phyloP scores from a whole-genome alignment of 1,140 invertebrate species.

The Cyrtorhinus lividipennis region DNA sequence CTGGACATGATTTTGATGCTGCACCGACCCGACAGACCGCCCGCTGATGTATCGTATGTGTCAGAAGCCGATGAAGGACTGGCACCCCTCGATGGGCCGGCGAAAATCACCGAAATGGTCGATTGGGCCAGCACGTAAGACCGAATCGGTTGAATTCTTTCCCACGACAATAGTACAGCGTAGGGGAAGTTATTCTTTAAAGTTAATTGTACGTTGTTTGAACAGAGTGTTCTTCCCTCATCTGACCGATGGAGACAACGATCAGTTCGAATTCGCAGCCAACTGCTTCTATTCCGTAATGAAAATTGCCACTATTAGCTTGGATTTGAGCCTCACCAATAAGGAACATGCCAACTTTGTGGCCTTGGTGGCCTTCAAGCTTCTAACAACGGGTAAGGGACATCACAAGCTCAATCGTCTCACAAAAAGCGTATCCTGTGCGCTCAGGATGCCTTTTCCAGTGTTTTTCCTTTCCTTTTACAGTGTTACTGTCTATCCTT shows the following conservation, averaged over 20 bases:
- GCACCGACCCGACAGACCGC: constrained; percentile 6
- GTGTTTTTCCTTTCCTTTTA: too few relatives aligned
- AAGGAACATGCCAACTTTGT: too few relatives aligned
- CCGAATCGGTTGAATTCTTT: too few relatives aligned
- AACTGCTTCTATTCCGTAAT: neutral
- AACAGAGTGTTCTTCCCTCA: neutral
- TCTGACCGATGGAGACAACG: neutral
- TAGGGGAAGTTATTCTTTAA: neutral
- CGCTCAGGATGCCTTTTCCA: too few relatives aligned
- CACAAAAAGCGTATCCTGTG: too few relatives aligned
- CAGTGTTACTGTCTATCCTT: too few relatives aligned
- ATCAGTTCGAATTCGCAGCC: neutral
- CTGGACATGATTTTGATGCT: neutral
- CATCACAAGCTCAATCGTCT: too few relatives aligned
- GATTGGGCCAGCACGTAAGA: constrained; percentile 9
- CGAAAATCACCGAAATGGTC: neutral
- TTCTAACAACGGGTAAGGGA: too few relatives aligned
- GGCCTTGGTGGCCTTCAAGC: too few relatives aligned
- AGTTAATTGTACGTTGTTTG: neutral
- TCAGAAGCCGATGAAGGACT: neutral
- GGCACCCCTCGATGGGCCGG: neutral
- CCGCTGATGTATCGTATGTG: neutral
- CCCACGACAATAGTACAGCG: too few relatives aligned
- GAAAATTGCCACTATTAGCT: too few relatives aligned
- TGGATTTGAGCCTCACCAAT: too few relatives aligned